phyloP scores from a whole-genome alignment of 2,888 invertebrate genomes.

The Platynereis dumerilii region DNA sequence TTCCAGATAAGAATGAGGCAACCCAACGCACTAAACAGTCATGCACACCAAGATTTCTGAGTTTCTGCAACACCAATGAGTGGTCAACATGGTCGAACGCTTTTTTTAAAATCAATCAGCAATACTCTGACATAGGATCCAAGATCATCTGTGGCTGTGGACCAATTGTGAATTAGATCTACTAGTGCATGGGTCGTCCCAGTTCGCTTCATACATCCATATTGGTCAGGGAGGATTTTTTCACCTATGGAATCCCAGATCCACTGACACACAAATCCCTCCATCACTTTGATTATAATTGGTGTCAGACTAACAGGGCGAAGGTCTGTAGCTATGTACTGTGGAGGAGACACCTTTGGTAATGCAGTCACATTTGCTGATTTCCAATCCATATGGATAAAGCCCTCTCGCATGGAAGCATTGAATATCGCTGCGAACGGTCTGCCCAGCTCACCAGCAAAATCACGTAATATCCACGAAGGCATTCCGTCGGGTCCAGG shows the following conservation, averaged over 20 bases:
- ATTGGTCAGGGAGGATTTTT: too few species aligned
- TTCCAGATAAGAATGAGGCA: not conserved
- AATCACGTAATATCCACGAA: slow-evolving; percentile 4
- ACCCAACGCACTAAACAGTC: not conserved
- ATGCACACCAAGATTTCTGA: not conserved
- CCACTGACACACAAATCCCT: too few species aligned
- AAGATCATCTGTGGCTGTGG: not conserved
- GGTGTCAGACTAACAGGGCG: not conserved
- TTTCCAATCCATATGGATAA: not conserved
- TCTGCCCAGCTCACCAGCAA: not conserved
- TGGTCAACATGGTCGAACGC: not conserved
- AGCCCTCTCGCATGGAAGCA: not conserved
- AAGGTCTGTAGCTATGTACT: not conserved
- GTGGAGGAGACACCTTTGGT: not conserved
- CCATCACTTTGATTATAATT: not conserved
- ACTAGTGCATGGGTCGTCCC: too few species aligned
- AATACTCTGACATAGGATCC: not conserved
- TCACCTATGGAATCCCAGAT: too few species aligned
- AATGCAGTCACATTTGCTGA: slow-evolving; percentile 1
- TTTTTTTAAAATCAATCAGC: slow-evolving; percentile 1
- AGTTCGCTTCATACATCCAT: too few species aligned
- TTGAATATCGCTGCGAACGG: slow-evolving; percentile 2
- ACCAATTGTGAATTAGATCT: not conserved
- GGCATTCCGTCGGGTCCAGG: not conserved
- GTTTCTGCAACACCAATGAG: not conserved